Evolutionary conservation across 2,113 vertebrate genomes (phyloP).

Genomic region (Melanocharis versteri): DNA sequence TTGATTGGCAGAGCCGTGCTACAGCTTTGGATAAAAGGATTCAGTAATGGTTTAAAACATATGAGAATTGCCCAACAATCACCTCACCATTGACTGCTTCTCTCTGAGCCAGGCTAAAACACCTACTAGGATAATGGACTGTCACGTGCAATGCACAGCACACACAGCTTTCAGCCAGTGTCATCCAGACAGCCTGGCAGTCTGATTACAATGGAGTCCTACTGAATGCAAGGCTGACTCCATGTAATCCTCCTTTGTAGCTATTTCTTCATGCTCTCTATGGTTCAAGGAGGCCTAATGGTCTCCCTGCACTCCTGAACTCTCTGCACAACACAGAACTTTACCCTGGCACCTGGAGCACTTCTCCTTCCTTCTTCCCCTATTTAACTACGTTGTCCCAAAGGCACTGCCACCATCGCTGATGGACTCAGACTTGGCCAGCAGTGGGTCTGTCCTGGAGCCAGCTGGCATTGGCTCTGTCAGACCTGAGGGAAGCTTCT

Average conservation of each 20-base stretch:
- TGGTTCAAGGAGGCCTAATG: neutral
- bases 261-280: neutral
- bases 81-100: neutral
- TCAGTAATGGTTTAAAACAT: neutral
- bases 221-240: neutral
- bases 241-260: neutral
- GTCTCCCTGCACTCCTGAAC: neutral
- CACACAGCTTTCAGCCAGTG: neutral
- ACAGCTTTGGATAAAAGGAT: neutral
- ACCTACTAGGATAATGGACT: neutral
- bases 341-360: neutral
- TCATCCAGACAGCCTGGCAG: neutral
- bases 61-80: neutral
- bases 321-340: neutral
- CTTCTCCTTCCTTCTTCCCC: neutral
- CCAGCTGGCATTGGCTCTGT: neutral
- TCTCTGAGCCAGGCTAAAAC: neutral
- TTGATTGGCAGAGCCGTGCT: neutral
- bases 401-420: fast-evolving
- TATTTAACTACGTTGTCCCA: fast-evolving
- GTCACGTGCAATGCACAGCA: neutral
- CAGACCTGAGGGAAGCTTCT: neutral
- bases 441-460: neutral
- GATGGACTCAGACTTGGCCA: neutral
- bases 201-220: neutral